Conservation (phyloP, 1,140 invertebrate species). For the Oncopodura yosiiana region DNA sequence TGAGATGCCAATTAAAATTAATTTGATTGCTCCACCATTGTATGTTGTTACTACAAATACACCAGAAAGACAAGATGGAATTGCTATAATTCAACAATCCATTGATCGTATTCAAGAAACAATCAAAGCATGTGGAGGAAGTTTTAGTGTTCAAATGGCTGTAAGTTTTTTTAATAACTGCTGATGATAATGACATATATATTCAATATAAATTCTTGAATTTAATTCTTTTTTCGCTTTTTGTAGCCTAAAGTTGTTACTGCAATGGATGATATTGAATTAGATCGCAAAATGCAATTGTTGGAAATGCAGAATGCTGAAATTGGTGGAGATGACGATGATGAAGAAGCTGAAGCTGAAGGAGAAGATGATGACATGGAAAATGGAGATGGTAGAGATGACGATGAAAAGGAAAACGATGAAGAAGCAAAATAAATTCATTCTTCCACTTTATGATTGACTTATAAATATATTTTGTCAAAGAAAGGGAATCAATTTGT, state of each 20-base stretch:
- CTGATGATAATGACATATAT: background rate
- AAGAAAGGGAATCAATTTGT: no score
- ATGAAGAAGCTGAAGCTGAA: conserved; percentile 51
- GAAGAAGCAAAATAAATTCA: background rate
- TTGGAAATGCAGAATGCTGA: conserved; percentile 89
- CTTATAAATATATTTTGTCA: no score
- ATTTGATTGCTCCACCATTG: conserved; percentile 94
- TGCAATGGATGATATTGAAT: conserved; percentile 90
- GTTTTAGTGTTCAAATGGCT: conserved; percentile 89
- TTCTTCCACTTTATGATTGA: no score
- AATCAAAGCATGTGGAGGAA: conserved; percentile 72
- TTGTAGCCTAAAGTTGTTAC: conserved; percentile 92
- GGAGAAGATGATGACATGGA: conserved; percentile 41
- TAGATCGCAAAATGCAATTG: conserved; percentile 83
- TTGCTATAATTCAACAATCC: conserved; percentile 77
- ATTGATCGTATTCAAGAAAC: conserved; percentile 76
- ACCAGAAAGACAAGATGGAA: conserved; percentile 85
- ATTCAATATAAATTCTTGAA: background rate
- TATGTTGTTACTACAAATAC: conserved; percentile 99
- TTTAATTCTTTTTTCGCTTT: conserved; percentile 10
- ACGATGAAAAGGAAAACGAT: conserved; percentile 32
- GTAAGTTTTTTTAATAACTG: conserved; percentile 48
- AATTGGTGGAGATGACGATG: conserved; percentile 78
- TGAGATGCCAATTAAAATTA: conserved; percentile 95
- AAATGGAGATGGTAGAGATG: conserved; percentile 44